phyloP scores from a whole-genome alignment of 2,888 invertebrate genomes.

The Rhingia rostrata region DNA sequence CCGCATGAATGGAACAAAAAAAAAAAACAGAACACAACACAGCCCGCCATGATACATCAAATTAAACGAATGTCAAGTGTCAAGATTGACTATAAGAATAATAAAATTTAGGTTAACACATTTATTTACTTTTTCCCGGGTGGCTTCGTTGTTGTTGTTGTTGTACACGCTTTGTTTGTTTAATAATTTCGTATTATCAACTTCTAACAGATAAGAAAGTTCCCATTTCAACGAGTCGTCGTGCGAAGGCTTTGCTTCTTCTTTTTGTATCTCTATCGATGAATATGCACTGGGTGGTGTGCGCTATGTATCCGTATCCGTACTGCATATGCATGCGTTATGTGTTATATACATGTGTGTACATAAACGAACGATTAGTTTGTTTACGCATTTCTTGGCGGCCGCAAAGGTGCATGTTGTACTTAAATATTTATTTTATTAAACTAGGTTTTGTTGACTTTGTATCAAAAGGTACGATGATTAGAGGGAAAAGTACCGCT shows the following conservation, averaged over 20 bases:
- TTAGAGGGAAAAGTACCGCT: slow-evolving; percentile 38
- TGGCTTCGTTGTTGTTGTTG: slow-evolving; percentile 18
- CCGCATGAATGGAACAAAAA: not conserved
- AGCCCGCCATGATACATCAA: slow-evolving; percentile 9
- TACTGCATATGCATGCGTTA: not conserved
- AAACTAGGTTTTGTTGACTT: slow-evolving; percentile 58
- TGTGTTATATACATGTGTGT: slow-evolving; percentile 11
- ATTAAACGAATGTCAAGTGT: slow-evolving; percentile 67
- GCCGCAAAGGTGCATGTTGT: slow-evolving; percentile 43
- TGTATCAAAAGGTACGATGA: slow-evolving; percentile 45
- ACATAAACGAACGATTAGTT: slow-evolving; percentile 47
- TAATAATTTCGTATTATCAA: slow-evolving; percentile 59
- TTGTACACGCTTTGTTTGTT: slow-evolving; percentile 49
- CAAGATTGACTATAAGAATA: slow-evolving; percentile 60
- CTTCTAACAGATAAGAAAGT: slow-evolving; percentile 49
- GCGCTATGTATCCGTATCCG: not conserved
- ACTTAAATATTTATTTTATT: slow-evolving; percentile 56
- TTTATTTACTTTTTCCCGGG: slow-evolving; percentile 33
- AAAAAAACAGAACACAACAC: not conserved
- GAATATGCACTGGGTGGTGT: not conserved
- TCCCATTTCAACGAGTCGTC: not conserved
- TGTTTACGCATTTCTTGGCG: slow-evolving; percentile 49
- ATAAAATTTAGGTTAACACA: slow-evolving; percentile 63
- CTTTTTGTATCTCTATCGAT: slow-evolving; percentile 1
- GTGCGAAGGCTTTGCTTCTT: not conserved